Evolutionary conservation across 2,797 vertebrate genomes (phyloP), one percentile per base, ranked within the genome.

Genomic region (Hyperoplus immaculatus): DNA sequence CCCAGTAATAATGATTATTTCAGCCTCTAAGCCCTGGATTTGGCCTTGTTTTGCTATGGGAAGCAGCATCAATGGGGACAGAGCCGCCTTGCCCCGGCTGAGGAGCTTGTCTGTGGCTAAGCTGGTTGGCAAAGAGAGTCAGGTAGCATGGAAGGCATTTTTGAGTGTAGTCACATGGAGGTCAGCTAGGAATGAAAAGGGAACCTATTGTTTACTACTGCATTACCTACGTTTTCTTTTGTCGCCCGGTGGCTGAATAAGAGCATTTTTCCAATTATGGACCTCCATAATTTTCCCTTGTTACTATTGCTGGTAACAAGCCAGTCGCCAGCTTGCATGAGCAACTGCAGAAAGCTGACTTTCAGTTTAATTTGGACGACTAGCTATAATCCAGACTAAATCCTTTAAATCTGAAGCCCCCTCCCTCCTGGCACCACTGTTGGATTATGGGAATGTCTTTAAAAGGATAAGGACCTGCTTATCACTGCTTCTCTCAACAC

Each of bases 321-420:
- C 90, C 92, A 91, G 85, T 91, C 81, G 81, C 90, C 93, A 93
- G 91, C 88, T 93, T 93, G 92, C 92, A 94, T 94, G 93, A 95
- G 95, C 93, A 94, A 94, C 92, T 88, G 87, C 91, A 86, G 90
- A 94, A 94, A 95, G 92, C 86, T 91, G 94, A 95, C 93, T 95
- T 95, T 95, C 92, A 93, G 94, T 95, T 96, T 95, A 96, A 96
- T 96, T 96, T 96, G 89, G 93, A 95, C 89, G 93, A 94, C 95
- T 94, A 95, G 94, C 90, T 92, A 87, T 95, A 96, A 96, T 95
- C 95, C 95, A 93, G 93, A 93, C 91, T 94, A 95, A 95, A 78
- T 95, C 95, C 89, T 83, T 92, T 93, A 94, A 94, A 94, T 90
- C 91, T 94, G 94, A 93, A 91, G 90, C 88, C 91, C 82, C 78